Evolutionary conservation across 2,888 invertebrate genomes (phyloP).

Genomic region (Enchytraeus crypticus): DNA sequence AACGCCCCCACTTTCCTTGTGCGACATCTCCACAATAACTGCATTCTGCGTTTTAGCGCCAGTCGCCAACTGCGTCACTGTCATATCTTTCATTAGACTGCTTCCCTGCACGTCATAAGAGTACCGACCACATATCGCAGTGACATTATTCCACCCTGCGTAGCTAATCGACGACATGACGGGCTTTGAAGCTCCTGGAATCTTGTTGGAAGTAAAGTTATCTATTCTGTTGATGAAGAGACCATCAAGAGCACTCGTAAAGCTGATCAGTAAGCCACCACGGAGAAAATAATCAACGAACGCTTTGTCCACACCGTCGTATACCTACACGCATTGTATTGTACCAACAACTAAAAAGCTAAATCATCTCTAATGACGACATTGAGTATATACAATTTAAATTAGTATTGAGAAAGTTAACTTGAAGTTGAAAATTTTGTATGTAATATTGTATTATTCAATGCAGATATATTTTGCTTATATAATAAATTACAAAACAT

Average conservation of each 20-base stretch:
- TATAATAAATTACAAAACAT: too few species aligned
- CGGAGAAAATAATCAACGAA: constrained; percentile 34
- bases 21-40: constrained; percentile 20
- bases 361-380: too few species aligned
- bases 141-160: constrained; percentile 28
- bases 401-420: too few species aligned
- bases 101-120: constrained; percentile 22
- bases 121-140: constrained; percentile 30
- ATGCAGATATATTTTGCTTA: too few species aligned
- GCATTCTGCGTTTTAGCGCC: constrained; percentile 14
- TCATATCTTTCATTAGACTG: constrained; percentile 12
- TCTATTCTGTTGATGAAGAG: constrained; percentile 15
- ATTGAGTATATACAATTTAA: too few species aligned
- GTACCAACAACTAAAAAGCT: too few species aligned
- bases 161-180: constrained; percentile 28
- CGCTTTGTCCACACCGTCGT: constrained; percentile 30
- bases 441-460: too few species aligned
- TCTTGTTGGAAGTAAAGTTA: too few species aligned
- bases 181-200: constrained; percentile 7
- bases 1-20: constrained; percentile 19
- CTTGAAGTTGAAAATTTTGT: too few species aligned
- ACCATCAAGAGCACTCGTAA: constrained; percentile 21
- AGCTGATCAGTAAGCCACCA: constrained; percentile 28
- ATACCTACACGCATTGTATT: too few species aligned
- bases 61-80: constrained; percentile 14